A percentile compares a stretch with the other conserved stretches of the same genome.
Evolutionary conservation across 2,888 invertebrate genomes (phyloP).

Genomic region (Leptinotarsa haldemani): DNA sequence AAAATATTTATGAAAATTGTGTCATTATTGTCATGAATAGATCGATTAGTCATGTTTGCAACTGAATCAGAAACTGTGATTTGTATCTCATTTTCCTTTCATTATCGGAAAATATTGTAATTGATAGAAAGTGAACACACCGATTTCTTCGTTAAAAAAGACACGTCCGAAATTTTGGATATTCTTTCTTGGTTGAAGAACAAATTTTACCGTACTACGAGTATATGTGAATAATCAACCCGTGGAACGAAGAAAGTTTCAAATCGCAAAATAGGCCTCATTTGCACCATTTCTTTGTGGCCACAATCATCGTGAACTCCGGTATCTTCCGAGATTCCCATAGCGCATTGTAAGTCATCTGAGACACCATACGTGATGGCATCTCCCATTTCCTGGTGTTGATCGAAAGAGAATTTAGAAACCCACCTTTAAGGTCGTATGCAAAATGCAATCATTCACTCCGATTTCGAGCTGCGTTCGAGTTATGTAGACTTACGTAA

Average conservation of each 20-base stretch:
- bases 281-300: not conserved
- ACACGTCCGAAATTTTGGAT: too few relatives aligned
- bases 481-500: slow-evolving; percentile 36
- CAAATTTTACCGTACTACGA: too few relatives aligned
- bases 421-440: slow-evolving; percentile 34
- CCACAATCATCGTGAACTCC: not conserved
- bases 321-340: slow-evolving; percentile 32
- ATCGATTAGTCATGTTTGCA: too few relatives aligned
- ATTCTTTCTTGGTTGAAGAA: too few relatives aligned
- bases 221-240: not conserved
- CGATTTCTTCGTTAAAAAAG: too few relatives aligned
- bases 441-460: slow-evolving; percentile 37
- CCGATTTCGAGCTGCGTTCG: slow-evolving; percentile 27
- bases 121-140: too few relatives aligned
- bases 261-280: not conserved
- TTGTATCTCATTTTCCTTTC: too few relatives aligned
- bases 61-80: too few relatives aligned
- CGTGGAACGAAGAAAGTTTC: not conserved
- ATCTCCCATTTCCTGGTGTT: slow-evolving; percentile 45
- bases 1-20: too few relatives aligned
- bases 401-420: slow-evolving; percentile 33
- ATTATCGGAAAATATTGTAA: too few relatives aligned
- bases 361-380: slow-evolving; percentile 42
- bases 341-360: slow-evolving; percentile 33
- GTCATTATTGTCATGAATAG: too few relatives aligned